These are phyloP conservation scores for Neolamprologus devosi DNA, from an alignment of 2,113 vertebrate genomes.

Conservation along the genomic window DNA sequence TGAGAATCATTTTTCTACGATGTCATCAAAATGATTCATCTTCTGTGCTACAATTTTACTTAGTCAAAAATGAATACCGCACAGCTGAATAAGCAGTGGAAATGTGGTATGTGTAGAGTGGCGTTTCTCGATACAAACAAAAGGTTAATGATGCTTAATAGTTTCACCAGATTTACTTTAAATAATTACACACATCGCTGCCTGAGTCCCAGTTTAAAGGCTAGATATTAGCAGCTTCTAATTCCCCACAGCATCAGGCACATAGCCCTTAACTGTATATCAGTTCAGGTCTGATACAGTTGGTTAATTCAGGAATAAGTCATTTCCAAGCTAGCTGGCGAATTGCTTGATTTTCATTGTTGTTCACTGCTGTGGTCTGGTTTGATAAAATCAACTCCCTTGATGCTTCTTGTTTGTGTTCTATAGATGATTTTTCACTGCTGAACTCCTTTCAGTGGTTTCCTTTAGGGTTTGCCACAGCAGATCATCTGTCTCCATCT, in stretches of 20 bases:
- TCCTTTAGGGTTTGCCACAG: neutral
- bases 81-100: neutral
- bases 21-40: neutral
- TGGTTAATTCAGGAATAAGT: slow-evolving; percentile 4
- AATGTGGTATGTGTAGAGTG: neutral
- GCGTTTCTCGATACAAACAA: neutral
- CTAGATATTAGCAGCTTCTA: neutral
- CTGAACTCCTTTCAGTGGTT: neutral
- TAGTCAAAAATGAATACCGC: neutral
- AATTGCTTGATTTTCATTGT: neutral
- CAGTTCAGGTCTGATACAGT: neutral
- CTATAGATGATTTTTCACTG: neutral
- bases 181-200: neutral
- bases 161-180: neutral
- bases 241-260: neutral
- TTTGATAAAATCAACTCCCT: neutral
- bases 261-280: neutral
- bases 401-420: neutral
- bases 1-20: neutral
- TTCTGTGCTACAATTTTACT: neutral
- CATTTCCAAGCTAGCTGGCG: neutral
- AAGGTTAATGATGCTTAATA: neutral
- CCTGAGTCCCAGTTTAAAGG: neutral
- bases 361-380: neutral
- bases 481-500: neutral